These are phyloP conservation scores for Psettodes erumei DNA, from an alignment of 2,113 vertebrate species.

Conservation along the genomic window DNA sequence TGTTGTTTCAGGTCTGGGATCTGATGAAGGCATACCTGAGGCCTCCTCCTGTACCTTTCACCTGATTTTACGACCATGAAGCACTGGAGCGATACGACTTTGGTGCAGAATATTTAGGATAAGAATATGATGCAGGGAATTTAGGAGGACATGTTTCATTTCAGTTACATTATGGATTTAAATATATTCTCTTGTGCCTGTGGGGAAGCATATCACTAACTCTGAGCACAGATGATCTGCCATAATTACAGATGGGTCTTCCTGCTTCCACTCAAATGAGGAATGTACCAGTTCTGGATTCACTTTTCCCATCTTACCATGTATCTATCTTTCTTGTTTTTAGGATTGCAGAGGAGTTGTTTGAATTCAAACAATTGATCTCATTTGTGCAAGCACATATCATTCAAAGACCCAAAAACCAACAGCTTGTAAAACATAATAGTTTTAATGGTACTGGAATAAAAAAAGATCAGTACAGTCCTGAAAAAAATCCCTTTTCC, in stretches of 20 bases:
- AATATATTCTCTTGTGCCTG: background rate
- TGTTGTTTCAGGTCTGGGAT: conserved; percentile 26
- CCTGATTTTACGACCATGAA: background rate
- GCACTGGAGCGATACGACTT: background rate
- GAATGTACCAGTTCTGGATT: background rate
- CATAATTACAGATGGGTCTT: background rate
- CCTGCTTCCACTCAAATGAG: background rate
- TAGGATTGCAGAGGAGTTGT: background rate
- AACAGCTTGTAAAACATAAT: conserved; percentile 9
- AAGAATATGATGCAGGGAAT: no score
- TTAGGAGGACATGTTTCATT: no score
- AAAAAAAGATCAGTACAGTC: background rate
- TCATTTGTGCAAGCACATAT: background rate
- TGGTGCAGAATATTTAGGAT: conserved; percentile 27
- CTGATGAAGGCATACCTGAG: conserved; percentile 25
- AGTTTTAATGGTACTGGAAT: background rate
- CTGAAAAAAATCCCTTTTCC: conserved; percentile 19
- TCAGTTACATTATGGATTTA: conserved; percentile 14
- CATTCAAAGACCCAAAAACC: background rate
- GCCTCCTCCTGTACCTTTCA: conserved; percentile 9
- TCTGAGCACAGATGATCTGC: conserved; percentile 8
- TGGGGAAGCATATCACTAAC: background rate
- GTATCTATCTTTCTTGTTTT: conserved; percentile 1
- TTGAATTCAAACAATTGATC: background rate
- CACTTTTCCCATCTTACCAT: background rate